phyloP scores from a whole-genome alignment of 2,797 vertebrate genomes.

The Microcaecilia unicolor region DNA sequence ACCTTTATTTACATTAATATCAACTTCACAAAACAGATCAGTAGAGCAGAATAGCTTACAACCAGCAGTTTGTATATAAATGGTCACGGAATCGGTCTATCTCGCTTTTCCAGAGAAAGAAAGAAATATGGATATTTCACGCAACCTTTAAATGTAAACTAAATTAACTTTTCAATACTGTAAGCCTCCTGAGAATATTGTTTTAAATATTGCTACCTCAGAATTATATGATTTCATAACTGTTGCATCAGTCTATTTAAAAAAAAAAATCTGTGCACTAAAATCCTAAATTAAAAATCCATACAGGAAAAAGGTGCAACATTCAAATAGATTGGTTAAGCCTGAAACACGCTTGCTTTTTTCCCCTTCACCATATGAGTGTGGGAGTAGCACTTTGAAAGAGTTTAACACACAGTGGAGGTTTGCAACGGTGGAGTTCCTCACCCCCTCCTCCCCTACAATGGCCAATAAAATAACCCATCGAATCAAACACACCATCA shows the following conservation, averaged over 20 bases:
- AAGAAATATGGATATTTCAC: conserved; percentile 38
- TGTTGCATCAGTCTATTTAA: conserved; percentile 24
- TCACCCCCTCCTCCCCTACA: too few species aligned
- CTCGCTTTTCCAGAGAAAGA: conserved; percentile 39
- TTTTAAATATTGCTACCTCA: conserved; percentile 51
- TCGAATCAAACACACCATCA: too few species aligned
- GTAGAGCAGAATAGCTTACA: conserved; percentile 70
- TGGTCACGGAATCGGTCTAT: conserved; percentile 29
- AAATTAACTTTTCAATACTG: conserved; percentile 41
- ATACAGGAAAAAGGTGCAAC: conserved; percentile 20
- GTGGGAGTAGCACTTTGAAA: too few species aligned
- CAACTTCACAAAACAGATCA: conserved; percentile 76
- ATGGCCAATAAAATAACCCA: too few species aligned
- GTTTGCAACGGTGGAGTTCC: too few species aligned
- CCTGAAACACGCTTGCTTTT: conserved; percentile 2
- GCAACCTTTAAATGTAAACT: conserved; percentile 47
- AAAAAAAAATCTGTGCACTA: background rate
- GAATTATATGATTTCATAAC: conserved; percentile 35
- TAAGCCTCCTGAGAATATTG: conserved; percentile 52
- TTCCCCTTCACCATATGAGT: conserved; percentile 6
- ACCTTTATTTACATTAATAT: conserved; percentile 93
- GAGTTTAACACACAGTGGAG: too few species aligned
- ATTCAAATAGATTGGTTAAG: conserved; percentile 11
- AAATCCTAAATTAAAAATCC: conserved; percentile 18
- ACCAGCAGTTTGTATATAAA: conserved; percentile 59